Conservation (phyloP, 1,140 invertebrate species). For the Coenobita brevimanus region DNA sequence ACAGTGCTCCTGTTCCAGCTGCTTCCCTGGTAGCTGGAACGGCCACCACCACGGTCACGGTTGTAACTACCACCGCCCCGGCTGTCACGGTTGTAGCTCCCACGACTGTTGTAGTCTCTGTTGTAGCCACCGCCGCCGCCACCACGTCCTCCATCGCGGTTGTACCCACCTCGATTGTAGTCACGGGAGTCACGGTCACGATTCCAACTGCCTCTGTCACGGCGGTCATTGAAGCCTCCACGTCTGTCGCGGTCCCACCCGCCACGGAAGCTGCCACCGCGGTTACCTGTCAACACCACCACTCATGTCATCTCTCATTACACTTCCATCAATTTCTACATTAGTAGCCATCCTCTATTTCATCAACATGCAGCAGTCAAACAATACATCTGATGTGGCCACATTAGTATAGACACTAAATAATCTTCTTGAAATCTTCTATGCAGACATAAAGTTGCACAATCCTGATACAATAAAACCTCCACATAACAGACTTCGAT, state of each 20-base stretch:
- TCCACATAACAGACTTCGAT: no score
- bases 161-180: constrained; percentile 54
- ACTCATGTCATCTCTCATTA: no score
- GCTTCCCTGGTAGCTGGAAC: constrained; percentile 46
- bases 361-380: no score
- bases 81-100: constrained; percentile 42
- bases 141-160: constrained; percentile 32
- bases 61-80: constrained; percentile 41
- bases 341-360: no score
- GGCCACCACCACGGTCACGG: constrained; percentile 46
- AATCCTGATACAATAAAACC: no score
- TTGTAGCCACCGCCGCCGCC: constrained; percentile 46
- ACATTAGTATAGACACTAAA: no score
- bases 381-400: no score
- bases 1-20: constrained; percentile 49
- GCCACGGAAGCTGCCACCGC: constrained; percentile 60
- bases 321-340: no score
- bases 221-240: constrained; percentile 49
- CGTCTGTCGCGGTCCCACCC: constrained; percentile 61
- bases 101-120: constrained; percentile 56
- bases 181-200: constrained; percentile 44
- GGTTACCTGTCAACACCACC: constrained; percentile 48
- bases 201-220: constrained; percentile 43
- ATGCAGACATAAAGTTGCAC: no score
- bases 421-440: no score